Percentiles rank a stretch among this genome's conserved stretches.
Evolutionary conservation across 2,888 invertebrate genomes (phyloP).

Genomic region (Sepioteuthis lessoniana): DNA sequence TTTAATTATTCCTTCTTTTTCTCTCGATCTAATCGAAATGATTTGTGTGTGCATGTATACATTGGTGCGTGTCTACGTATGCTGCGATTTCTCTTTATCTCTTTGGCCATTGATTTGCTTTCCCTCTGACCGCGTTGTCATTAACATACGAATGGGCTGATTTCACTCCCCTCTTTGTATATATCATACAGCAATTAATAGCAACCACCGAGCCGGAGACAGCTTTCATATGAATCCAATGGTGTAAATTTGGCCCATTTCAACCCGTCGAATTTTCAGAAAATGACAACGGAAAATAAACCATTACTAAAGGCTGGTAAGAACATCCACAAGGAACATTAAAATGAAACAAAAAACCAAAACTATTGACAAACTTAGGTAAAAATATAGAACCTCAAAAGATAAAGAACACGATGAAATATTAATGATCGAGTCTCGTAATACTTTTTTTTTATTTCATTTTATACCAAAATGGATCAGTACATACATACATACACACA

Average conservation of each 20-base stretch:
- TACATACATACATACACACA: background rate
- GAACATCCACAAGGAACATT: background rate
- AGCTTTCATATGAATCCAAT: slow-evolving; percentile 8
- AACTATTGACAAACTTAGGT: background rate
- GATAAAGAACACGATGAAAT: background rate
- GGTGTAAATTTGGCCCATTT: background rate
- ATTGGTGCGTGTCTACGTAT: background rate
- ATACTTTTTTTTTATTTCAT: background rate
- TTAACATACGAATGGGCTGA: slow-evolving; percentile 33
- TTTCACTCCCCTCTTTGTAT: background rate
- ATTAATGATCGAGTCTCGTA: background rate
- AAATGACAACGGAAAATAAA: slow-evolving; percentile 11
- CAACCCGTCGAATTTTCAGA: background rate
- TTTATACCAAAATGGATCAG: background rate
- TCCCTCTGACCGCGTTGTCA: background rate
- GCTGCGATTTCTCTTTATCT: background rate
- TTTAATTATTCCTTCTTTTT: background rate
- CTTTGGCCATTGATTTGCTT: background rate
- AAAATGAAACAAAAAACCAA: background rate
- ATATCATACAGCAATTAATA: background rate
- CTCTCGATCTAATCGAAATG: background rate
- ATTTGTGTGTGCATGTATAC: background rate
- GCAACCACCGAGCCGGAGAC: background rate
- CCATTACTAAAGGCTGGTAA: background rate
- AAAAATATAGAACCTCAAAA: background rate